Evolutionary conservation across 2,797 vertebrate genomes (phyloP), one percentile per base, ranked within the genome.

Genomic region (Rhabdophis nuchalis): DNA sequence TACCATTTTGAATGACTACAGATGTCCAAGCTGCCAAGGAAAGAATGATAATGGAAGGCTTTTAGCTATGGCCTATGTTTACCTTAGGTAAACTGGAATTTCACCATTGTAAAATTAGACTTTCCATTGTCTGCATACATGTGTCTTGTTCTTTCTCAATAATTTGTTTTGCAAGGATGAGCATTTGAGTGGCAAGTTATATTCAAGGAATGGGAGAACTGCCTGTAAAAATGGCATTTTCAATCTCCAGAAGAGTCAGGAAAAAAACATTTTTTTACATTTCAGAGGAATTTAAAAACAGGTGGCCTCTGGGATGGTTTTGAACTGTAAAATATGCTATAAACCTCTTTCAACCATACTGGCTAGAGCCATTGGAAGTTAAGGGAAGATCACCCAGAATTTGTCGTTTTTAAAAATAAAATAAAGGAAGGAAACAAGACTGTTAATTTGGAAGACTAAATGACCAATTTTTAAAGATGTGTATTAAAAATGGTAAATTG

Each of bases 1-100:
- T 0, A 0, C 54, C 9, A 88, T 96, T 97, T 96, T 93, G 96
- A 95, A 93, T 85, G 89, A 92, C 58, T 96, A 58, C 90, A 95
- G 90, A 94, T 94, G 72, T 95, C 93, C 53, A 57, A 94, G 41
- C 25, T 91, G 93, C 89, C 32, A 95, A 94, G 94, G 93, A 82
- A 82, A 14, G 93, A 53, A 41, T 88, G 88, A 52, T 5, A 94
- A 92, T 88, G 41, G 0, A 53, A 41, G 0, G 89, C 16, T 92
- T 82, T 92, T 54, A 91, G 10, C 36, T 58, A 89, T 41, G 50
- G 58, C 91, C 29, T 41, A 90, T 60, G 14, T 93, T 91, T 90
- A 86, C 0, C 50, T 64, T 88, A 88, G 56, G 7, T 58, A 57
- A 4, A 3, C 50, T 52, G 29, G 93, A 94, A 89, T 91, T 20